Percentiles rank a stretch among this genome's conserved stretches.
These are phyloP conservation scores for Saxidomus purpurata DNA, from an alignment of 1,140 invertebrate species.

Conservation along the genomic window DNA sequence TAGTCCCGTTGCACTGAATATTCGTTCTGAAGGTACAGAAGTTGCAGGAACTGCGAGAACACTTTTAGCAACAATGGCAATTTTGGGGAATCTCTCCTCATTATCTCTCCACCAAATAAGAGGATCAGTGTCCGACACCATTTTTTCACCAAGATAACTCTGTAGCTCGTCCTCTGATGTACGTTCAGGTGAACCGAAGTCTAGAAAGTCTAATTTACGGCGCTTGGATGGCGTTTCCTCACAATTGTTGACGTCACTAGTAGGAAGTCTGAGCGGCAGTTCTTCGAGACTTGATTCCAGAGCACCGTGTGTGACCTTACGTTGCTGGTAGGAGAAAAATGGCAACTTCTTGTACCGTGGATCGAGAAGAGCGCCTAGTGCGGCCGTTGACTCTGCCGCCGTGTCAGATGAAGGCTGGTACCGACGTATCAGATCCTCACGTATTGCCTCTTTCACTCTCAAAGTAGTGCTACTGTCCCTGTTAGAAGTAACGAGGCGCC, in stretches of 20 bases:
- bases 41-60: too few relatives aligned
- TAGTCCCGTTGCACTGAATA: too few relatives aligned
- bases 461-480: background rate
- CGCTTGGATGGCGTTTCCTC: too few relatives aligned
- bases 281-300: background rate
- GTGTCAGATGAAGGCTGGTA: background rate
- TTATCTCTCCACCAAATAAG: too few relatives aligned
- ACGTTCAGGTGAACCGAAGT: background rate
- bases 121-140: too few relatives aligned
- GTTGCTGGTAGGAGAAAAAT: background rate
- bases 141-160: background rate
- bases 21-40: too few relatives aligned
- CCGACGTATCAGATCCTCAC: background rate
- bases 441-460: background rate
- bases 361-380: background rate
- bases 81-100: too few relatives aligned
- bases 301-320: background rate
- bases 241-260: too few relatives aligned
- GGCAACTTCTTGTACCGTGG: slow-evolving; percentile 21
- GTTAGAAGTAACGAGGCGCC: background rate
- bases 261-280: too few relatives aligned
- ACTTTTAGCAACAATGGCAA: too few relatives aligned
- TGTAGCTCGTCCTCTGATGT: background rate
- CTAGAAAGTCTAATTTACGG: background rate
- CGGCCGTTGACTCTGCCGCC: background rate